These are phyloP conservation scores for Andricus curvator DNA, from an alignment of 2,888 invertebrate species.

Conservation along the genomic window DNA sequence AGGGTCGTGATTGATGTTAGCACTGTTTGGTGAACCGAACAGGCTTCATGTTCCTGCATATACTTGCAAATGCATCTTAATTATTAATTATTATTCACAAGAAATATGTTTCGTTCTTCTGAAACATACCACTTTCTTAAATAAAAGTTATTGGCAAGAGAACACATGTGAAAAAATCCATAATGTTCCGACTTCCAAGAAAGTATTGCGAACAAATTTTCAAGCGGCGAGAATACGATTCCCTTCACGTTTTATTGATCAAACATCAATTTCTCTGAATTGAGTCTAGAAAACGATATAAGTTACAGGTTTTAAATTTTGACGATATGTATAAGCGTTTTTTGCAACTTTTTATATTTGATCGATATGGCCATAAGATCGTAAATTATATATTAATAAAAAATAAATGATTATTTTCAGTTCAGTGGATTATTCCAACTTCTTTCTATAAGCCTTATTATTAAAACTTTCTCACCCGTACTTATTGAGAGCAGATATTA, in stretches of 20 bases:
- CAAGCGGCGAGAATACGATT: neutral
- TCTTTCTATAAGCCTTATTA: neutral
- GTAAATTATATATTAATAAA: neutral
- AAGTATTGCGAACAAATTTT: slow-evolving; percentile 11
- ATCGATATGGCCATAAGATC: neutral
- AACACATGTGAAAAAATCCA: neutral
- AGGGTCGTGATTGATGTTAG: slow-evolving; percentile 27
- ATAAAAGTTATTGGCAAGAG: neutral
- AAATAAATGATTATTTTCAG: too few relatives aligned
- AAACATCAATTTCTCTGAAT: neutral
- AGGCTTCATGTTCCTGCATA: neutral
- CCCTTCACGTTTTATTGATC: neutral
- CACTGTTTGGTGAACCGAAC: slow-evolving; percentile 11
- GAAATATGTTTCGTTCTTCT: neutral
- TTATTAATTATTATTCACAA: neutral
- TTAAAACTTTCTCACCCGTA: too few relatives aligned
- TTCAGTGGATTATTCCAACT: neutral
- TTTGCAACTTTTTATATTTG: neutral
- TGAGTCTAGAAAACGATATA: neutral
- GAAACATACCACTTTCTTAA: neutral
- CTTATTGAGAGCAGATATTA: neutral
- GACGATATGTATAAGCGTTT: neutral
- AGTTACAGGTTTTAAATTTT: neutral
- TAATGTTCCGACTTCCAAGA: neutral
- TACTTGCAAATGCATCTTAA: neutral